Base-by-base conservation (phyloP, 2,888 invertebrate species). In the Lycophotia porphyrea region DNA sequence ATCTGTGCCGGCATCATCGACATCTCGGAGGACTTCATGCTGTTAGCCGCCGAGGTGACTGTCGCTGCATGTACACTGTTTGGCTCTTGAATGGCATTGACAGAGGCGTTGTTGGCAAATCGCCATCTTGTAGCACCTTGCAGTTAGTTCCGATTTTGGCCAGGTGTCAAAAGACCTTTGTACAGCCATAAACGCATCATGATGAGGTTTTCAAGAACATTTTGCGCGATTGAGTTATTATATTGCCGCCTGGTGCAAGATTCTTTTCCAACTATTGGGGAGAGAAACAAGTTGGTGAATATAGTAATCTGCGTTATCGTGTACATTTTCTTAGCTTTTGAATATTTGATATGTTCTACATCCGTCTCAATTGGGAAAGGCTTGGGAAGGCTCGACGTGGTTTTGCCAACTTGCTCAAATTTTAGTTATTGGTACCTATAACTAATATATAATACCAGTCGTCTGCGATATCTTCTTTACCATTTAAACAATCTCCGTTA, bases 1-100 rank as follows among this genome's bases (percentile, higher is more conserved):
- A 98, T 99, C 87, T 98, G 98, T 90, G 98, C 98, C 85, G 99
- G 99, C 72, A 98, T 99, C 94, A 97, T 98, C 88, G 98, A 98
- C 91, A 99, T 99, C 92, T 97, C 98, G 24, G 99, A 99, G 91
- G 98, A 99, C 88, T 97, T 99, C 80, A 99, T 99, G 97, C 97
- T 99, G 76, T 97, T 98, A 27, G 98, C 99, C 49, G 99, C 99
- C 5, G 97, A 98, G 97, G 98, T 98, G 15, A 39, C n/a, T 21
- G 49, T 13, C 27, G 31, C 18, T 58, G 18, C 7, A 58, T 55
- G 13, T 47, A 21, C 44, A 21, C 21, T 47, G 47, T 21, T n/a
- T 13, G 13, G 3, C n/a, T 49, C n/a, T 13, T 13, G 11, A 49
- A 49, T 49, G 47, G 24, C 44, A 15, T 47, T 47, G 47, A 21